Conservation (phyloP, 2,797 vertebrate genomes). For the Sebastolobus altivelis region DNA sequence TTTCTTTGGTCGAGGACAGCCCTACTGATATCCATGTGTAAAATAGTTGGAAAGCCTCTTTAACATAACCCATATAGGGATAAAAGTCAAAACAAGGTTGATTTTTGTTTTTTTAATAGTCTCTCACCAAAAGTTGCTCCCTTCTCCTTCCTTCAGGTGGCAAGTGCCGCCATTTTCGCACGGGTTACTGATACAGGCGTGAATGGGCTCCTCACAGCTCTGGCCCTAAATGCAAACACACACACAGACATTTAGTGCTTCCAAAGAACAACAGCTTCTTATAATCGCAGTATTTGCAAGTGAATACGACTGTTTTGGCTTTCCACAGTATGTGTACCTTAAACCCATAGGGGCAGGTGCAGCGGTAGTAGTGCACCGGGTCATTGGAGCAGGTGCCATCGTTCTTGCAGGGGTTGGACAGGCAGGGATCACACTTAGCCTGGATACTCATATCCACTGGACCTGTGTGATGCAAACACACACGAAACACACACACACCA, state of each 20-base stretch:
- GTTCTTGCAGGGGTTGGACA: conserved; percentile 96
- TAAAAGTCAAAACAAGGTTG: background rate
- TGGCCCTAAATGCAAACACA: conserved; percentile 86
- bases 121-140: conserved; percentile 85
- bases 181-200: conserved; percentile 95
- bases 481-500: conserved; percentile 25
- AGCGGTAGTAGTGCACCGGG: conserved; percentile 95
- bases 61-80: background rate
- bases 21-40: background rate
- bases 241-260: conserved; percentile 16
- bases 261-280: conserved; percentile 8
- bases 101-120: background rate
- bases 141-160: conserved; percentile 95
- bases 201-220: conserved; percentile 94
- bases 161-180: conserved; percentile 94
- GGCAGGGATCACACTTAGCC: conserved; percentile 96
- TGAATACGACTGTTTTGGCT: background rate
- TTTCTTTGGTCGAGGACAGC: background rate
- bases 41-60: background rate
- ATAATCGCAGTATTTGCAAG: background rate
- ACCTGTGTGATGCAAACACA: conserved; percentile 83
- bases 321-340: conserved; percentile 84
- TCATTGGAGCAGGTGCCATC: conserved; percentile 96
- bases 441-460: conserved; percentile 92
- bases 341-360: conserved; percentile 96